Evolutionary conservation across 2,888 invertebrate species (phyloP).

Genomic region (Epinotia demarniana): DNA sequence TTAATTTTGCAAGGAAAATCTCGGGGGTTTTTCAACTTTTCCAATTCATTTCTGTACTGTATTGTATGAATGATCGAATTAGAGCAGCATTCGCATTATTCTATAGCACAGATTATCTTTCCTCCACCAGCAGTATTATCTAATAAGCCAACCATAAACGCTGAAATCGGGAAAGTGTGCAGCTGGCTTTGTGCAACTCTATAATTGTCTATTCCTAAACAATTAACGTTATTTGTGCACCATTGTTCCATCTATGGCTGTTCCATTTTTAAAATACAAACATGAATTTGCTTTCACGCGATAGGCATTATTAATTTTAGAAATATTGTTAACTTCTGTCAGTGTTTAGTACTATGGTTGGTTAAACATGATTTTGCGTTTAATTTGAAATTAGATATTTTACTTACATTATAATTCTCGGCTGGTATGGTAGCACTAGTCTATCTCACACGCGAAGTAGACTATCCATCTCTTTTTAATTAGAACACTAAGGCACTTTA

Average conservation of each 20-base stretch:
- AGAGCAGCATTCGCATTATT: neutral
- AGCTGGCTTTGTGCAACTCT: conserved; percentile 43
- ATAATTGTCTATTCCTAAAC: conserved; percentile 43
- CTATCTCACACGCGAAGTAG: too few species aligned
- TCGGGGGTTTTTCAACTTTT: too few species aligned
- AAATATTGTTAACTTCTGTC: neutral
- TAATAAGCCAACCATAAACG: conserved; percentile 17
- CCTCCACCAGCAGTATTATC: conserved; percentile 1
- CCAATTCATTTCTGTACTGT: too few species aligned
- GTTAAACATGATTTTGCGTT: neutral
- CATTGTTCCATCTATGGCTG: conserved; percentile 37
- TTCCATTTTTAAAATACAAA: conserved; percentile 34
- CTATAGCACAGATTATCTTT: neutral
- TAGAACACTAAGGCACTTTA: too few species aligned
- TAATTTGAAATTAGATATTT: too few species aligned
- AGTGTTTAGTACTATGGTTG: neutral
- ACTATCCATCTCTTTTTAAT: too few species aligned
- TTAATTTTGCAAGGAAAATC: too few species aligned
- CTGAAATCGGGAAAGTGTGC: conserved; percentile 27
- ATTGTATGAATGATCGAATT: too few species aligned
- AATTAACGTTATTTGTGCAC: conserved; percentile 43
- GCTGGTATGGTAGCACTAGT: too few species aligned
- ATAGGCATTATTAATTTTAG: neutral
- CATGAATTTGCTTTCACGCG: conserved; percentile 36
- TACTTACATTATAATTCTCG: too few species aligned